Conservation (phyloP, 2,888 invertebrate species). For the Apotomis turbidana region DNA sequence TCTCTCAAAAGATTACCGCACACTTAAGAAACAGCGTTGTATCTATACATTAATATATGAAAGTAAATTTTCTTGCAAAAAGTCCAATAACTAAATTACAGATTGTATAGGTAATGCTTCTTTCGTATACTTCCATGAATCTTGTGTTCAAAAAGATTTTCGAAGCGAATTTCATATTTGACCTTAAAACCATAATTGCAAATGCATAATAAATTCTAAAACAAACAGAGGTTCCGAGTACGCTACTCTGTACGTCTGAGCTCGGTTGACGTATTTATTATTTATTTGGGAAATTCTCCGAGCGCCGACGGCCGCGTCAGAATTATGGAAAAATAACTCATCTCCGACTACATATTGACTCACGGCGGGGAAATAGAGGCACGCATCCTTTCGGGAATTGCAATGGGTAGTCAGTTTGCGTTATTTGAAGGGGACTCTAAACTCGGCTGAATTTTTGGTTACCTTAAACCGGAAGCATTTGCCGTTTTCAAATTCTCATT, state of each 20-base stretch:
- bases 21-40: no score
- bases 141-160: background rate
- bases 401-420: slow-evolving; percentile 59
- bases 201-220: slow-evolving; percentile 64
- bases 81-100: no score
- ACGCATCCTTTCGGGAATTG: slow-evolving; percentile 73
- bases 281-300: slow-evolving; percentile 79
- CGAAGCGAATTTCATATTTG: background rate
- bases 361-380: slow-evolving; percentile 65
- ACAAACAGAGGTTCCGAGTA: slow-evolving; percentile 57
- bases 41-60: no score
- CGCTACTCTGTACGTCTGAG: slow-evolving; percentile 53
- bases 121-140: no score
- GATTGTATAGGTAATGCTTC: no score
- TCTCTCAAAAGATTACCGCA: no score
- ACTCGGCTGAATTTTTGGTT: slow-evolving; percentile 37
- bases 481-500: no score
- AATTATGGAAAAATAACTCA: slow-evolving; percentile 82
- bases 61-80: no score
- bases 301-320: slow-evolving; percentile 56
- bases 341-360: slow-evolving; percentile 79
- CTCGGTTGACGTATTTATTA: slow-evolving; percentile 78
- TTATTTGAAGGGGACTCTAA: slow-evolving; percentile 45
- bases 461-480: background rate
- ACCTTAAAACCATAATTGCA: background rate